phyloP scores from a whole-genome alignment of 2,888 invertebrate species.

The Dryadula phaetusa region DNA sequence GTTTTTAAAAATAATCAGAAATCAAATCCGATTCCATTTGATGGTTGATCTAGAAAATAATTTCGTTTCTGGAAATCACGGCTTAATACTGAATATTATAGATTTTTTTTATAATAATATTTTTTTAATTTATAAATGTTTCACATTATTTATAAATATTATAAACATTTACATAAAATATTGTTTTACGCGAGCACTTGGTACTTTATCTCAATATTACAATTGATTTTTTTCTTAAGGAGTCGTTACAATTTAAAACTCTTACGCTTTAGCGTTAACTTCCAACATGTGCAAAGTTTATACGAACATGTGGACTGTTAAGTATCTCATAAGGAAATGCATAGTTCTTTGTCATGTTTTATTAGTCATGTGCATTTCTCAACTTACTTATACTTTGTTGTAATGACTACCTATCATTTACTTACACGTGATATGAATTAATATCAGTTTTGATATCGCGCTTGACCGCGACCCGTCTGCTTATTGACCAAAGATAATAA shows the following conservation, averaged over 20 bases:
- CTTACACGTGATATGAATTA: constrained; percentile 17
- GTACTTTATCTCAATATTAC: no score
- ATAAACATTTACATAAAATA: no score
- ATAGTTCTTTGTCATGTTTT: constrained; percentile 13
- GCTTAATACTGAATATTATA: no score
- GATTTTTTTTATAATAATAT: no score
- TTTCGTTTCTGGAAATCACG: no score
- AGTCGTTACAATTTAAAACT: not conserved
- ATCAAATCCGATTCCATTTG: no score
- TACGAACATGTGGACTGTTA: not conserved
- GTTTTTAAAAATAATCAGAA: no score
- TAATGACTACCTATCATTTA: constrained; percentile 14
- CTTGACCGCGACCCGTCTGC: constrained; percentile 34
- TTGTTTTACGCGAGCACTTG: no score
- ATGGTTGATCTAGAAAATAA: no score
- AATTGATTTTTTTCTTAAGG: not conserved
- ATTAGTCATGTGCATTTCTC: constrained; percentile 26
- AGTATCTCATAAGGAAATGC: constrained; percentile 10
- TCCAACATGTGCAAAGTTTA: not conserved
- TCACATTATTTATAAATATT: no score
- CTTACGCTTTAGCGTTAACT: not conserved
- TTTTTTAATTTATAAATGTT: no score
- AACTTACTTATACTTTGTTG: constrained; percentile 6
- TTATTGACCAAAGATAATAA: constrained; percentile 33
- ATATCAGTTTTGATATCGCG: constrained; percentile 19